A percentile compares a stretch with the other conserved stretches of the same genome.
phyloP scores from a whole-genome alignment of 2,888 invertebrate species.

The Atherix ibis region DNA sequence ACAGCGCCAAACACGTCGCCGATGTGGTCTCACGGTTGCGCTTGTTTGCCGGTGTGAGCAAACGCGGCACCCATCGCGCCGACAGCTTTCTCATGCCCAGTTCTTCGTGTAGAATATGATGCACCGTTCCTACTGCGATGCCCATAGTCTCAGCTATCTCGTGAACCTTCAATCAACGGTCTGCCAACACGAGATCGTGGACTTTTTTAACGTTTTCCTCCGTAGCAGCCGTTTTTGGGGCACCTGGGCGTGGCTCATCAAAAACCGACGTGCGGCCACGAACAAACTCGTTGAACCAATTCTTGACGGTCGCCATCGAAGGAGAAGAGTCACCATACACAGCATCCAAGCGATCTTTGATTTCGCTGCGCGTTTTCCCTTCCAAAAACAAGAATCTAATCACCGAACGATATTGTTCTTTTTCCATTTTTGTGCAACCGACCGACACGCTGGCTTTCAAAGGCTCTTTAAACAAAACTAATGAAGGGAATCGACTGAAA shows the following conservation, averaged over 20 bases:
- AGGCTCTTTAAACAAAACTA: slow-evolving; percentile 12
- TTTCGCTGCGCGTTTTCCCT: slow-evolving; percentile 6
- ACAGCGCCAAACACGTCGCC: slow-evolving; percentile 4
- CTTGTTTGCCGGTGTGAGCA: slow-evolving; percentile 1
- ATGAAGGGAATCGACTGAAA: slow-evolving; percentile 2
- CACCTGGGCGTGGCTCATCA: slow-evolving; percentile 5
- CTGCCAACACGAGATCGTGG: neutral
- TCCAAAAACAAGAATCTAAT: slow-evolving; percentile 8
- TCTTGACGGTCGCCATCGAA: slow-evolving; percentile 6
- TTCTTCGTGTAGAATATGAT: slow-evolving; percentile 1
- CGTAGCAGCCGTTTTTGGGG: slow-evolving; percentile 2
- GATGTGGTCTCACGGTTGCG: slow-evolving; percentile 5
- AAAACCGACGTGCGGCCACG: slow-evolving; percentile 6
- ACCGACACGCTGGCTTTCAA: slow-evolving; percentile 11
- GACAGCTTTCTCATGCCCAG: neutral
- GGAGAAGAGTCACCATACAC: slow-evolving; percentile 6
- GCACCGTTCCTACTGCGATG: neutral
- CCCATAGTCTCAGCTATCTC: neutral
- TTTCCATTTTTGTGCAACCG: slow-evolving; percentile 9
- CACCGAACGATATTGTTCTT: slow-evolving; percentile 10
- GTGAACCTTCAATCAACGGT: neutral
- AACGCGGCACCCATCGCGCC: neutral
- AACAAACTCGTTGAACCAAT: slow-evolving; percentile 6
- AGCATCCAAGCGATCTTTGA: slow-evolving; percentile 5
- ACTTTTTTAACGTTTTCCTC: slow-evolving; percentile 3